Conservation (phyloP, 1,140 invertebrate species). For the Drosophila grimshawi region DNA sequence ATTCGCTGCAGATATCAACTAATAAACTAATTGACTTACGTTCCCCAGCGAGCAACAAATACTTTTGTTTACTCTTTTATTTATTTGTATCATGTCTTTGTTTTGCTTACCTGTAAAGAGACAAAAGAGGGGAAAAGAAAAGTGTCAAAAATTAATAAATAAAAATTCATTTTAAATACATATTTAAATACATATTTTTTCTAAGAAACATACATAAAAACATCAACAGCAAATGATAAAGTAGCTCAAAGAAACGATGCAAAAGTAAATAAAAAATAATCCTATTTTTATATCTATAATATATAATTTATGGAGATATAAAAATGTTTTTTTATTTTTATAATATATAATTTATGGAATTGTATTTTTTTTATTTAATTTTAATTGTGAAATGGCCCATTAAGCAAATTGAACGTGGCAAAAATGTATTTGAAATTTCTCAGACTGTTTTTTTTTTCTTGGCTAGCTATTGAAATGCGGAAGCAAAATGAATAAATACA, state of each 20-base stretch:
- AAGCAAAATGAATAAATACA: constrained; percentile 27
- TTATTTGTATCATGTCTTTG: constrained; percentile 33
- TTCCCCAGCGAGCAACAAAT: constrained; percentile 1
- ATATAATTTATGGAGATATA: not conserved
- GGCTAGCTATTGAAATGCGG: constrained; percentile 36
- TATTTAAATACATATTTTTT: constrained; percentile 40
- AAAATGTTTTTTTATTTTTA: not conserved
- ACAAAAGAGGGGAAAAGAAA: constrained; percentile 36
- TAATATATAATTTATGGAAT: not conserved
- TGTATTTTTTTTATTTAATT: constrained; percentile 10
- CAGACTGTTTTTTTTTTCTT: constrained; percentile 11
- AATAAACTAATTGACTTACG: constrained; percentile 68
- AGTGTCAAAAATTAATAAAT: constrained; percentile 67
- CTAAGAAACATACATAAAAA: constrained; percentile 41
- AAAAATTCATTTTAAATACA: constrained; percentile 32
- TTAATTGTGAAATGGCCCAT: constrained; percentile 34
- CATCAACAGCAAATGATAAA: constrained; percentile 41
- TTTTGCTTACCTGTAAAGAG: constrained; percentile 74
- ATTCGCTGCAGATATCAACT: constrained; percentile 19
- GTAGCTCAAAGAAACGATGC: not conserved
- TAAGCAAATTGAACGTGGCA: constrained; percentile 39
- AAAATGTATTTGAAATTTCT: constrained; percentile 3
- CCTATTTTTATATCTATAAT: not conserved
- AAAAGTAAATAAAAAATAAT: not conserved
- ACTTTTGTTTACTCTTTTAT: constrained; percentile 9